Percentiles rank a stretch among this genome's conserved stretches.
Conservation (phyloP, 2,888 invertebrate species). For the Troides helena region DNA sequence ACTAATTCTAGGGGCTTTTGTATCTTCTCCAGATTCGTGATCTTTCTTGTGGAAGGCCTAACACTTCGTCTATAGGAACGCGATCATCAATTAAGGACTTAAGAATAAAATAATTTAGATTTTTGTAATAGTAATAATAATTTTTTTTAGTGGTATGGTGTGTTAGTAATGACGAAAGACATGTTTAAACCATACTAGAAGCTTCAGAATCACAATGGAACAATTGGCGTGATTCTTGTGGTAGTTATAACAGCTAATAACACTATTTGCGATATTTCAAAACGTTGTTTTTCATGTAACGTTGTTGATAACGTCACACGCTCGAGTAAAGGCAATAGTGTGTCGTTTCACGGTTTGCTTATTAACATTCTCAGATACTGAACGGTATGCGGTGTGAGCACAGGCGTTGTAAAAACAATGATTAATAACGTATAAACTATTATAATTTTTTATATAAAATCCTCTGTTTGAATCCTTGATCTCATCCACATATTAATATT, state of each 20-base stretch:
- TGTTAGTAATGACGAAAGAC: background rate
- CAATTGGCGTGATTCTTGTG: conserved; percentile 5
- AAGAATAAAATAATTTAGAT: too few relatives aligned
- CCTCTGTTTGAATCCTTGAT: too few relatives aligned
- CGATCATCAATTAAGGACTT: too few relatives aligned
- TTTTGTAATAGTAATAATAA: too few relatives aligned
- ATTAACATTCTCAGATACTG: conserved; percentile 24
- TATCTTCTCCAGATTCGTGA: too few relatives aligned
- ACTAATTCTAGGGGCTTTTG: too few relatives aligned
- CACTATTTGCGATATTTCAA: conserved; percentile 21
- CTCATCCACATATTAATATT: too few relatives aligned
- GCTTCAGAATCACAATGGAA: background rate
- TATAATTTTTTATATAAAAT: too few relatives aligned
- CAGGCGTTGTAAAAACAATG: background rate
- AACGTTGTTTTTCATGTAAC: conserved; percentile 16
- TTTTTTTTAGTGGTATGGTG: background rate
- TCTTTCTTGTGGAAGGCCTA: too few relatives aligned
- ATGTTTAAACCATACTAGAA: background rate
- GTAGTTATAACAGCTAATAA: conserved; percentile 19
- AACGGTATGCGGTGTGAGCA: conserved; percentile 10
- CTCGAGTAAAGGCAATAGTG: conserved; percentile 24
- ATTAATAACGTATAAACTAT: background rate
- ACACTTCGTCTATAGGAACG: too few relatives aligned
- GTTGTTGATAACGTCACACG: conserved; percentile 23
- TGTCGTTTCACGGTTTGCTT: conserved; percentile 22